These are phyloP conservation scores for Alitta virens DNA, from an alignment of 2,888 invertebrate species.

Conservation along the genomic window DNA sequence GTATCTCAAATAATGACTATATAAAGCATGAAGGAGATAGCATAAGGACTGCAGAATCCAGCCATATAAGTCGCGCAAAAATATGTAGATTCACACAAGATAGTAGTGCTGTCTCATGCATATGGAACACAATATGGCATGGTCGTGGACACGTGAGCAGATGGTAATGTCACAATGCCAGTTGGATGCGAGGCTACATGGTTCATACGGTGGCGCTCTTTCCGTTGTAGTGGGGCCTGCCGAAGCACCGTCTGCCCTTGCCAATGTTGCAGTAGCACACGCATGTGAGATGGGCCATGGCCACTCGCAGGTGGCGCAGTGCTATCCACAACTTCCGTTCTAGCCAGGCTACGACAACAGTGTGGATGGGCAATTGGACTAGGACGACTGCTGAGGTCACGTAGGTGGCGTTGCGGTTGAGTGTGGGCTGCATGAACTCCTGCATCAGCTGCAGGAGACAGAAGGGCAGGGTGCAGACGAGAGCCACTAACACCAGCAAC, in stretches of 20 bases:
- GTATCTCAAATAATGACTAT: no score
- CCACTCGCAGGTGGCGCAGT: slow-evolving; percentile 10
- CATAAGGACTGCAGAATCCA: no score
- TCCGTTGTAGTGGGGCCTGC: slow-evolving; percentile 5
- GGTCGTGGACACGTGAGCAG: no score
- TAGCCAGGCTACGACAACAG: slow-evolving; percentile 21
- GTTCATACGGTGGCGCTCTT: neutral
- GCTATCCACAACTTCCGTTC: slow-evolving; percentile 20
- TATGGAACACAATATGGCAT: no score
- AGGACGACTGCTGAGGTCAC: slow-evolving; percentile 10
- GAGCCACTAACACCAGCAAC: slow-evolving; percentile 5
- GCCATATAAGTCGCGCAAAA: no score
- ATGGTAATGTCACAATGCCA: no score
- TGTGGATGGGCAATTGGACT: slow-evolving; percentile 17
- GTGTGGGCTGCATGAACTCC: neutral
- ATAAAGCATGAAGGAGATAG: no score
- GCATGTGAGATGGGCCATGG: slow-evolving; percentile 23
- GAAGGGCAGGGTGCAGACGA: slow-evolving; percentile 19
- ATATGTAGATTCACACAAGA: no score
- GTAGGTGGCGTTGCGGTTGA: slow-evolving; percentile 13
- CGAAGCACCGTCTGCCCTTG: slow-evolving; percentile 15
- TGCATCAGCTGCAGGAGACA: slow-evolving; percentile 14
- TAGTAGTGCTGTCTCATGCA: no score
- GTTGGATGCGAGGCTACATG: no score
- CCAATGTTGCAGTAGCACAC: slow-evolving; percentile 29